A percentile compares a stretch with the other conserved stretches of the same genome.
Conservation (phyloP, 1,140 invertebrate species). For the Pristionchus pacificus region DNA sequence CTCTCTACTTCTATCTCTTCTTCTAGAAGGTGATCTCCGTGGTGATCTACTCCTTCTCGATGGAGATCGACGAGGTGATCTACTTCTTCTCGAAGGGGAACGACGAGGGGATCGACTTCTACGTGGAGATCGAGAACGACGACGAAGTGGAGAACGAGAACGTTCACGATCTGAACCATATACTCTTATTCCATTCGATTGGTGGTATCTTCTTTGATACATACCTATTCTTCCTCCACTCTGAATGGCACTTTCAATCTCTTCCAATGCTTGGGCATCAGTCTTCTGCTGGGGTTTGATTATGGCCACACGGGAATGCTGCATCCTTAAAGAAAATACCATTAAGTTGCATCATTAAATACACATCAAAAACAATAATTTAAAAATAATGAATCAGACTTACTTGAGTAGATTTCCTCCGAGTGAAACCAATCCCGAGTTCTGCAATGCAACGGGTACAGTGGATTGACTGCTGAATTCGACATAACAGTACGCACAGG, state of each 20-base stretch:
- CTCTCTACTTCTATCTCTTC: background rate
- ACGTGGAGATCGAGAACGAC: conserved; percentile 24
- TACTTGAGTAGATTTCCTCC: conserved; percentile 66
- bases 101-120: conserved; percentile 28
- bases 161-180: too few relatives aligned
- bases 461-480: conserved; percentile 88
- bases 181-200: too few relatives aligned
- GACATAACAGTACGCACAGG: conserved; percentile 71
- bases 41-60: conserved; percentile 32
- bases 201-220: too few relatives aligned
- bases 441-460: conserved; percentile 76
- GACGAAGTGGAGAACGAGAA: conserved; percentile 7
- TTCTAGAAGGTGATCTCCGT: conserved; percentile 23
- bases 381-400: conserved; percentile 21
- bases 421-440: conserved; percentile 75
- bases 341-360: conserved; percentile 6
- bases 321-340: conserved; percentile 49
- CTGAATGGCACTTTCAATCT: conserved; percentile 54
- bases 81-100: conserved; percentile 16
- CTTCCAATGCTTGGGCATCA: conserved; percentile 54
- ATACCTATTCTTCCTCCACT: conserved; percentile 32
- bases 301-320: conserved; percentile 55
- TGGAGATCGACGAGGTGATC: too few relatives aligned
- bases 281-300: conserved; percentile 56
- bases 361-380: conserved; percentile 4